Evolutionary conservation across 2,888 invertebrate species (phyloP).

Genomic region (Thysanoteuthis rhombus): DNA sequence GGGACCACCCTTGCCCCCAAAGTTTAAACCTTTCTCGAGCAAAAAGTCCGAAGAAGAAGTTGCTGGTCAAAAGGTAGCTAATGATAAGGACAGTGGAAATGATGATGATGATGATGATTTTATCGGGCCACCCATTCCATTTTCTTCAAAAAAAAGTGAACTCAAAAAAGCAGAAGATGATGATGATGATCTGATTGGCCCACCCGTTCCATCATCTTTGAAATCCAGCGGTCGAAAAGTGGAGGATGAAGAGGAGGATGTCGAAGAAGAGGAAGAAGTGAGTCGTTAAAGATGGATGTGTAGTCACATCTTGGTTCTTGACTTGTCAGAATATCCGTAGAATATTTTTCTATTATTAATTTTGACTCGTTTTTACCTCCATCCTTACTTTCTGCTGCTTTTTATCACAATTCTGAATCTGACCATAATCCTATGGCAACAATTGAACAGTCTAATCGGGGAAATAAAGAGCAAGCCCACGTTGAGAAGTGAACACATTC

Average conservation of each 20-base stretch:
- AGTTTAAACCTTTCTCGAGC: constrained; percentile 34
- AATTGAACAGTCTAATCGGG: too few species aligned
- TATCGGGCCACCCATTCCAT: constrained; percentile 52
- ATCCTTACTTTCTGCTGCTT: too few species aligned
- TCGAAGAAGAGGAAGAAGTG: constrained; percentile 43
- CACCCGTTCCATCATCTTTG: neutral
- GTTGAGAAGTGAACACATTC: too few species aligned
- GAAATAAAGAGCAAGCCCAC: too few species aligned
- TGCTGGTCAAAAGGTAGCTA: neutral
- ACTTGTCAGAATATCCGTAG: too few species aligned
- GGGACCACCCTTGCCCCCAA: constrained; percentile 50
- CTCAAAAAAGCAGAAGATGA: constrained; percentile 38
- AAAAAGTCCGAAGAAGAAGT: neutral
- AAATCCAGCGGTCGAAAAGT: constrained; percentile 36
- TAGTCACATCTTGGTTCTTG: too few species aligned
- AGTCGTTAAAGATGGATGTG: too few species aligned
- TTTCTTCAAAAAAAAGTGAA: constrained; percentile 33
- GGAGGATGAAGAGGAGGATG: constrained; percentile 46
- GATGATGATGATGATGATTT: constrained; percentile 62
- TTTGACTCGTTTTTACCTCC: too few species aligned
- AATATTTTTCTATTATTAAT: too few species aligned
- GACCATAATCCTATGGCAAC: too few species aligned
- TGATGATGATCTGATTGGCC: constrained; percentile 27
- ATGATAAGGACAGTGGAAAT: too few species aligned
- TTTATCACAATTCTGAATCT: too few species aligned